phyloP scores from a whole-genome alignment of 2,113 vertebrate genomes.

The Vulpes vulpes region DNA sequence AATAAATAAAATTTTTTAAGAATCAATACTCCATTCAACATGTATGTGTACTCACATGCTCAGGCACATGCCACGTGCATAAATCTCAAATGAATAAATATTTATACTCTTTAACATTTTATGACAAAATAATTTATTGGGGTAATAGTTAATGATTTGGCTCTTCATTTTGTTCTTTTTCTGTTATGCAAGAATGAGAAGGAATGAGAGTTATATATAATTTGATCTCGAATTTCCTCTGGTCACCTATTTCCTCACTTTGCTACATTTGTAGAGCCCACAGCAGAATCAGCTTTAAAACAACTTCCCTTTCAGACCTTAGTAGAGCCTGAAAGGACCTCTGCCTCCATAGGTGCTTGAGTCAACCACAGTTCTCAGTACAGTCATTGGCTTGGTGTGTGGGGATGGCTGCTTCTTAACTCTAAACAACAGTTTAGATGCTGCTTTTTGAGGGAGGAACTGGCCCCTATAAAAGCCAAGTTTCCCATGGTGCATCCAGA shows the following conservation, averaged over 20 bases:
- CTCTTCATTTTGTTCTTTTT: background rate
- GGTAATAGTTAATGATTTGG: background rate
- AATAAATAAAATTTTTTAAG: background rate
- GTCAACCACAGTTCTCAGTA: background rate
- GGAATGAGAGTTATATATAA: background rate
- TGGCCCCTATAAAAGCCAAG: background rate
- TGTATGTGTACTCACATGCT: background rate
- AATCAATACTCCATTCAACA: background rate
- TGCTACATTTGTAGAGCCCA: background rate
- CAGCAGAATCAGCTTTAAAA: conserved; percentile 11
- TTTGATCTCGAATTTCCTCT: conserved; percentile 13
- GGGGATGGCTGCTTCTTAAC: background rate
- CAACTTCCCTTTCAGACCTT: background rate
- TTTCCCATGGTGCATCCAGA: background rate
- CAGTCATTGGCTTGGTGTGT: background rate
- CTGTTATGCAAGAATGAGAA: background rate
- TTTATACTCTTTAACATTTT: background rate
- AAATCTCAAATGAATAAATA: background rate
- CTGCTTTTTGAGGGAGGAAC: background rate
- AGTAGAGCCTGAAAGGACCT: background rate
- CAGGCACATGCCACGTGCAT: background rate
- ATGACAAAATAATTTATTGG: background rate
- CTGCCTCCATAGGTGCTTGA: background rate
- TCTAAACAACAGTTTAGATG: background rate
- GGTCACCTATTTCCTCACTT: background rate